These are phyloP conservation scores for Neofelis nebulosa DNA, from an alignment of 2,113 vertebrate genomes.

Conservation along the genomic window DNA sequence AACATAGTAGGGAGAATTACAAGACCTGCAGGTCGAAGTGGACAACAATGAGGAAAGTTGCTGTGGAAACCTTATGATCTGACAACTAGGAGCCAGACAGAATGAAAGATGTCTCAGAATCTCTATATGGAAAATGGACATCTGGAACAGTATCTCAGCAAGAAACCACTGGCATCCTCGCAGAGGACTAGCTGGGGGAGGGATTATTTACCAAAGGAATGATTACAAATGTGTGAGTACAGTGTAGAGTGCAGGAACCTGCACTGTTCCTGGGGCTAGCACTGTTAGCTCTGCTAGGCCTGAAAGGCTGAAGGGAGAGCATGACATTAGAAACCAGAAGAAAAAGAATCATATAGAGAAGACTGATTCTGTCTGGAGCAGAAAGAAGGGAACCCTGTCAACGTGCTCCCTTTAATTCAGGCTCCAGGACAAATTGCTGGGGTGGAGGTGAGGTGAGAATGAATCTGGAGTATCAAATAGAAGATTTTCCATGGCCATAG, in stretches of 20 bases:
- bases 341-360: not conserved
- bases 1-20: not conserved
- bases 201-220: not conserved
- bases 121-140: not conserved
- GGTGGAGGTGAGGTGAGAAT: not conserved
- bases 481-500: not conserved
- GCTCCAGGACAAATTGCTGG: not conserved
- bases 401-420: not conserved
- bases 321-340: not conserved
- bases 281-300: not conserved
- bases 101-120: not conserved
- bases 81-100: not conserved
- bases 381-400: not conserved
- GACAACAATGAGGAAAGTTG: not conserved
- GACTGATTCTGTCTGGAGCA: not conserved
- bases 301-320: not conserved
- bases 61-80: not conserved
- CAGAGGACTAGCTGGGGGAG: not conserved
- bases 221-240: not conserved
- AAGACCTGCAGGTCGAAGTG: not conserved
- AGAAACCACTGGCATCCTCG: not conserved
- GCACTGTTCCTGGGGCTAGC: too few relatives aligned
- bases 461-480: not conserved
- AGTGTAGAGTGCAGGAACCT: not conserved
- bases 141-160: not conserved